Base-by-base conservation (phyloP, 2,888 invertebrate genomes). In the Synanthedon formicaeformis region DNA sequence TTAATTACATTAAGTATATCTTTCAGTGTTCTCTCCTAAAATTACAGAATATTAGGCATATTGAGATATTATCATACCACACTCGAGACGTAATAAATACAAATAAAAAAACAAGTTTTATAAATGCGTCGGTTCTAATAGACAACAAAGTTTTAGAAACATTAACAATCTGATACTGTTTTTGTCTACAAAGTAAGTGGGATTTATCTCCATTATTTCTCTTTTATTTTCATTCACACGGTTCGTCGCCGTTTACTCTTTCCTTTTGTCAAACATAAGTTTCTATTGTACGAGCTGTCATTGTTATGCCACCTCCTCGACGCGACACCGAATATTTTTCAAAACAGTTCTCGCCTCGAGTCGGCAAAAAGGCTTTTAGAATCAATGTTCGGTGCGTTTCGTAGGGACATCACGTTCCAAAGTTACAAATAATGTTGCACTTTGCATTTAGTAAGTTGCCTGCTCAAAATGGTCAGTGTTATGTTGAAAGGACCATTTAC, bases 211-310 rank as follows among this genome's bases (percentile, higher is more conserved):
- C 64, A 62, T 65, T 68, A 68, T 68, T 65, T 65, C 58, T 71
- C 67, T 71, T 76, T 73, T 74, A 74, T 77, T 76, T 76, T 74
- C 67, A 69, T 75, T 77, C 74, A 77, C 77, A 75, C 76, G 75
- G 63, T 60, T 65, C 56, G 54, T 52, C 62, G 63, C 65, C 65
- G 66, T 67, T 65, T 58, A 65, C 62, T 67, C 67, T 66, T 73
- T 75, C 69, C 67, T 77, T 76, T 77, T 77, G 73, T 73, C 67
- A 67, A 67, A 75, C 73, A 75, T 69, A 73, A 75, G 73, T 74
- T 75, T 76, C 74, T 74, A 76, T 76, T 77, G 77, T 77, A 76
- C 64, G 71, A 71, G 66, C 62, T 69, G 73, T 73, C 75, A 71
- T 75, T 76, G 75, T 75, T 76, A 72, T 73, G 71, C 72, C 71